Base-by-base conservation (phyloP, 2,113 vertebrate genomes). In the Chaetodon auriga region DNA sequence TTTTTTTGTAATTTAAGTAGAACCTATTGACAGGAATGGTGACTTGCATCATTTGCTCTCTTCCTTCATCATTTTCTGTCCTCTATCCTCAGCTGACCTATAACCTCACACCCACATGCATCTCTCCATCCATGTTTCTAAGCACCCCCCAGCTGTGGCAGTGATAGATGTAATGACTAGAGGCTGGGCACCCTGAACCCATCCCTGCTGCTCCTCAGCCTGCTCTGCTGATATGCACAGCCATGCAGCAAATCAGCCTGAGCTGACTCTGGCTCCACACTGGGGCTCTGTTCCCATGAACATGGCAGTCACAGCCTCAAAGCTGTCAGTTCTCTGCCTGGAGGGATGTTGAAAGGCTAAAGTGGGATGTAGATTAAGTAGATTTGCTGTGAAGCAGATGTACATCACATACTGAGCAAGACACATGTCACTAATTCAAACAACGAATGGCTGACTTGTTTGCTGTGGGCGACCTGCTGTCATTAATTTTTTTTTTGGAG, bases 171-270 rank as follows among this genome's bases (percentile, higher is more conserved):
- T 64, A 81, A 89, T 64, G 75, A 85, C 87, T 78, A n/a, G 78
- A 90, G 84, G 84, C 87, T 84, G 81, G 89, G 81, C 75, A 79
- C 68, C 85, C 81, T 78, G 74, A 84, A 89, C 72, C 75, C 87
- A 63, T 92, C 84, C 89, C 90, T 88, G 84, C 92, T 91, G 92
- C 88, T 92, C 77, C 78, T 53, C 85, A 87, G 82, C 83, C 88
- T 81, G 88, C 75, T 85, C 84, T 45, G 35, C 82, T 89, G 78
- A 89, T 83, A 76, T 86, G 87, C 90, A 89, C 89, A 78, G 85
- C 85, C 90, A 91, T 86, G 89, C 92, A 90, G 88, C 84, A 91
- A 90, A 92, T 90, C 87, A 78, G 80, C 48, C 80, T 66, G 5
- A 16, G 75, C 76, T 69, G 81, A 82, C 83, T 85, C 73, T 60